Base-by-base conservation (phyloP, 2,113 vertebrate genomes). In the Apteryx mantelli region DNA sequence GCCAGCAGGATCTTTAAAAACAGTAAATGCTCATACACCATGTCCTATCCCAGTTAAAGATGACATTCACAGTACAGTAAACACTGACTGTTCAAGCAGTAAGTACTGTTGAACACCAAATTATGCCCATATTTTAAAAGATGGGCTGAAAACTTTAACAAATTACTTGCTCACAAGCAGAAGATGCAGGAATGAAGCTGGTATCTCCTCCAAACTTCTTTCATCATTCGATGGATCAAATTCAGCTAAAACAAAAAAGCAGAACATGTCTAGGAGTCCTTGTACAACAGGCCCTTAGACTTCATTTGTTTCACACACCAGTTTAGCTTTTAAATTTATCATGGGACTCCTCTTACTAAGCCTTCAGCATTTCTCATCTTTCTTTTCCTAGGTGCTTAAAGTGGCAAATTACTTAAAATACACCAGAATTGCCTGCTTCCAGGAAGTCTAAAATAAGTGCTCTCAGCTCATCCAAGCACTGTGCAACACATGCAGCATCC, bases 161-260 rank as follows among this genome's bases (percentile, higher is more conserved):
- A 87, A 88, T 55, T 3, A 97, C 82, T 95, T 97, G 98, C 99
- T 98, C 98, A 99, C 99, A 99, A 90, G 94, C 97, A 98, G 71
- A 99, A 93, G 94, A 98, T 92, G 78, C 80, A 92, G 75, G 98
- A 97, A 50, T 98, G 97, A 52, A 99, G 98, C 76, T 97, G 96
- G 81, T 99, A 97, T 97, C 98, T 99, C 96, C 96, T 97, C 99
- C 99, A 99, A 86, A 98, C 97, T 44, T 98, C 97, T 93, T 99
- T 99, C 98, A 99, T 84, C 95, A 99, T 98, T 96, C 97, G 97
- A 97, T 99, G 98, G 82, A 99, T 97, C 96, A 99, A 98, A 95
- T 99, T 98, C 98, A 99, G 96, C 99, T 99, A 97, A 64, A 98
- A 95, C 46, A 38, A 71, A 89, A 38, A 95, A 70, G 86, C 10